phyloP scores from a whole-genome alignment of 1,140 invertebrate species.

The Lepidurus couesii region DNA sequence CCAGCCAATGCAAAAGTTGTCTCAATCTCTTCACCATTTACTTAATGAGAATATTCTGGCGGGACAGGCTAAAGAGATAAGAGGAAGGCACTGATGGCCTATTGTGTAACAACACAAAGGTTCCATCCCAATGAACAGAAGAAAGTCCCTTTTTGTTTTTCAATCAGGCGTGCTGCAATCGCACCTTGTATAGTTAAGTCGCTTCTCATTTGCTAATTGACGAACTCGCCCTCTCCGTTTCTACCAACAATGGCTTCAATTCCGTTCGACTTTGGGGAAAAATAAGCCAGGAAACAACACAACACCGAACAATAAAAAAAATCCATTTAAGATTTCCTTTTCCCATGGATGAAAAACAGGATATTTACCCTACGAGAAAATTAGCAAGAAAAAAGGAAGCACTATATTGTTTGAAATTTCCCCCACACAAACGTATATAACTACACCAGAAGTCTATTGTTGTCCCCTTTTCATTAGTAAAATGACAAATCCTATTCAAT shows the following conservation, averaged over 20 bases:
- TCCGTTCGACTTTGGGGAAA: neutral
- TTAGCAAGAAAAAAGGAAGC: neutral
- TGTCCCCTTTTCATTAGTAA: neutral
- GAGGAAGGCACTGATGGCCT: neutral
- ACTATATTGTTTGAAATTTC: neutral
- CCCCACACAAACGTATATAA: neutral
- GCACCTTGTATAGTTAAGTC: constrained; percentile 4
- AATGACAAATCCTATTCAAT: constrained; percentile 6
- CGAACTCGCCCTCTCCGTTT: neutral
- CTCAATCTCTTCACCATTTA: neutral
- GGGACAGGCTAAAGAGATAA: constrained; percentile 15
- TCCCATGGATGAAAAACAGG: neutral
- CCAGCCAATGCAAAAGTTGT: neutral
- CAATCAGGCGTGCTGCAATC: neutral
- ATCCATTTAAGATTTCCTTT: neutral
- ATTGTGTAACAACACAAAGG: neutral
- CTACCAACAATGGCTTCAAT: neutral
- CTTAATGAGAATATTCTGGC: neutral
- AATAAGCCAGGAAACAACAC: neutral
- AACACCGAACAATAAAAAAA: no score
- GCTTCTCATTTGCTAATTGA: constrained; percentile 19
- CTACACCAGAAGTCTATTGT: neutral
- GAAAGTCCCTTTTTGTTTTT: neutral
- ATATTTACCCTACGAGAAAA: neutral
- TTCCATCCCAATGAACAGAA: neutral